phyloP scores from a whole-genome alignment of 23 tunicate genomes.

The Pegea sp. region DNA sequence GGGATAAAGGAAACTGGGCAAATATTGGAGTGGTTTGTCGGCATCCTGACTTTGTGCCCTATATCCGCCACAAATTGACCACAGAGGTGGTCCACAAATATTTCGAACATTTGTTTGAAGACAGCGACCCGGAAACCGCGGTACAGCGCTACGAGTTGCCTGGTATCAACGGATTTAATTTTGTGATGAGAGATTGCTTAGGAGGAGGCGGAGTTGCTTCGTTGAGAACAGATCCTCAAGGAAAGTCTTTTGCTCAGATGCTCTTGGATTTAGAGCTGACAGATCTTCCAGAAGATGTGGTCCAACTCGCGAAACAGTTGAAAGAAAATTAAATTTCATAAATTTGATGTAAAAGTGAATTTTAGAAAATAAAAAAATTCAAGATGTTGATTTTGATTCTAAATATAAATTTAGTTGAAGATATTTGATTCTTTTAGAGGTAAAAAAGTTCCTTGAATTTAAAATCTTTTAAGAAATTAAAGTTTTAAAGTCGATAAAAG shows the following conservation, averaged over 20 bases:
- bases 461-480: too few species aligned
- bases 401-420: too few species aligned
- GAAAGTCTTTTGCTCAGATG: slow-evolving; percentile 74
- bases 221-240: slow-evolving; percentile 66
- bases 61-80: slow-evolving; percentile 45
- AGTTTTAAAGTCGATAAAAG: too few species aligned
- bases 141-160: slow-evolving; percentile 58
- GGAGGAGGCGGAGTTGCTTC: slow-evolving; percentile 96
- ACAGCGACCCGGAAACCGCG: slow-evolving; percentile 1
- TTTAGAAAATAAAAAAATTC: too few species aligned
- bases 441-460: too few species aligned
- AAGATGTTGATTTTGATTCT: too few species aligned
- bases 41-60: slow-evolving; percentile 63
- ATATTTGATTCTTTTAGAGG: too few species aligned
- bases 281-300: slow-evolving; percentile 26
- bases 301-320: not conserved
- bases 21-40: slow-evolving; percentile 83
- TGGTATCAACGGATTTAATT: slow-evolving; percentile 68
- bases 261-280: slow-evolving; percentile 41
- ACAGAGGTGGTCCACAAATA: slow-evolving; percentile 41
- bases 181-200: slow-evolving; percentile 48
- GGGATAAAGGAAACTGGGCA: slow-evolving; percentile 75
- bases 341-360: too few species aligned
- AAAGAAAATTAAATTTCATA: not conserved
- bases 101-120: slow-evolving; percentile 47